phyloP scores from a whole-genome alignment of 2,888 invertebrate genomes.

The Drosophila incognita region DNA sequence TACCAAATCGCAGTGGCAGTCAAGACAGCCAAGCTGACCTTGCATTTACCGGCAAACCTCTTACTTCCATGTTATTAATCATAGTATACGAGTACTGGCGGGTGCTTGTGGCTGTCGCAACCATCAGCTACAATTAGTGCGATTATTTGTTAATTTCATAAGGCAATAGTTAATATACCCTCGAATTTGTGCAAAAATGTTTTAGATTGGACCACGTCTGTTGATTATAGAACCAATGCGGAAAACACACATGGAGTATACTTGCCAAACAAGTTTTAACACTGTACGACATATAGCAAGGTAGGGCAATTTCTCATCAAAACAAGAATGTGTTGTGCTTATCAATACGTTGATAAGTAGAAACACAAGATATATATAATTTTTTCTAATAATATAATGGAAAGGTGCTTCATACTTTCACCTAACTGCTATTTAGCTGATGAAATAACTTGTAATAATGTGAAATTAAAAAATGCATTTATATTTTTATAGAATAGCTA shows the following conservation, averaged over 20 bases:
- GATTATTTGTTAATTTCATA: conserved; percentile 3
- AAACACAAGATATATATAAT: conserved; percentile 5
- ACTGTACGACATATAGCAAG: background rate
- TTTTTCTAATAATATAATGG: conserved; percentile 10
- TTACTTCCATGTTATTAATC: conserved; percentile 26
- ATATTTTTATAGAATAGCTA: background rate
- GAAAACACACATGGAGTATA: conserved; percentile 32
- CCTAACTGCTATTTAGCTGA: conserved; percentile 3
- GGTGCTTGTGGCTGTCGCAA: conserved; percentile 5
- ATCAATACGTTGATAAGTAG: conserved; percentile 44
- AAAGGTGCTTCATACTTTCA: background rate
- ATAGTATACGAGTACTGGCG: background rate
- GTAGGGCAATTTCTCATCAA: conserved; percentile 6
- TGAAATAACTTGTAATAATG: conserved; percentile 11
- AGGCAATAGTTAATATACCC: conserved; percentile 30
- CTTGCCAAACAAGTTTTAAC: conserved; percentile 30
- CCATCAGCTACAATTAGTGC: conserved; percentile 19
- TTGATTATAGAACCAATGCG: conserved; percentile 29
- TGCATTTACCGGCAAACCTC: conserved; percentile 46
- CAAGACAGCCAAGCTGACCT: conserved; percentile 44
- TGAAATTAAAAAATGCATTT: background rate
- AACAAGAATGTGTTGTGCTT: conserved; percentile 21
- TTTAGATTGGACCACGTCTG: conserved; percentile 42
- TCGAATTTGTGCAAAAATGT: conserved; percentile 42
- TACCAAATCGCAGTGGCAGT: conserved; percentile 18